A percentile compares a stretch with the other conserved stretches of the same genome.
These are phyloP conservation scores for Potamarius usumacintae DNA, from an alignment of 2,113 vertebrate species.

Conservation along the genomic window DNA sequence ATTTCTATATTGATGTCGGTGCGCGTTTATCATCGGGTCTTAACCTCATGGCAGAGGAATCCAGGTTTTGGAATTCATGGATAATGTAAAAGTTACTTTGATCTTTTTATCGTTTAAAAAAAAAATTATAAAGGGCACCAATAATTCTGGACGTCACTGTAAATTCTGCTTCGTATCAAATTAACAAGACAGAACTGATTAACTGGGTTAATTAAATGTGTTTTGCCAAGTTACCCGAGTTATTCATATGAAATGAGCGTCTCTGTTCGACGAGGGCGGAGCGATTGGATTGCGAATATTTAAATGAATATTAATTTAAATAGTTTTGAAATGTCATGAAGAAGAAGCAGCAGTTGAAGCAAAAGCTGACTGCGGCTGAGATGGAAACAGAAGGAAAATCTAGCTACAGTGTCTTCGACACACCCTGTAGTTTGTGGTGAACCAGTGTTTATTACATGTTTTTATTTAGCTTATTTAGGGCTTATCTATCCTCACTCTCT, in stretches of 20 bases:
- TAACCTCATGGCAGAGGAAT: neutral
- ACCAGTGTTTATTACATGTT: constrained; percentile 66
- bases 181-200: neutral
- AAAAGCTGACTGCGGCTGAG: constrained; percentile 54
- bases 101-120: neutral
- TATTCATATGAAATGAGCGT: neutral
- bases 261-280: neutral
- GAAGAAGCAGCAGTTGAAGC: constrained; percentile 58
- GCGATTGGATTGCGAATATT: no score
- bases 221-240: neutral
- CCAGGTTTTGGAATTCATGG: neutral
- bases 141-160: neutral
- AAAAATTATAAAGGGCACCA: neutral
- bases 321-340: constrained; percentile 27
- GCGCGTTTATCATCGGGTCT: neutral
- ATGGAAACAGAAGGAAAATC: constrained; percentile 63
- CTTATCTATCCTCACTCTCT: constrained; percentile 50
- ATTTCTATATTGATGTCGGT: neutral
- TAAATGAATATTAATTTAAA: neutral
- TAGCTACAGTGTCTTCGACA: constrained; percentile 65
- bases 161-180: neutral
- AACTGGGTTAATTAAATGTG: neutral
- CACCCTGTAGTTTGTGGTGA: constrained; percentile 79
- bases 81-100: neutral
- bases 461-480: constrained; percentile 61